Base-by-base conservation (phyloP, 1,140 invertebrate genomes). In the Bombus superbus region DNA sequence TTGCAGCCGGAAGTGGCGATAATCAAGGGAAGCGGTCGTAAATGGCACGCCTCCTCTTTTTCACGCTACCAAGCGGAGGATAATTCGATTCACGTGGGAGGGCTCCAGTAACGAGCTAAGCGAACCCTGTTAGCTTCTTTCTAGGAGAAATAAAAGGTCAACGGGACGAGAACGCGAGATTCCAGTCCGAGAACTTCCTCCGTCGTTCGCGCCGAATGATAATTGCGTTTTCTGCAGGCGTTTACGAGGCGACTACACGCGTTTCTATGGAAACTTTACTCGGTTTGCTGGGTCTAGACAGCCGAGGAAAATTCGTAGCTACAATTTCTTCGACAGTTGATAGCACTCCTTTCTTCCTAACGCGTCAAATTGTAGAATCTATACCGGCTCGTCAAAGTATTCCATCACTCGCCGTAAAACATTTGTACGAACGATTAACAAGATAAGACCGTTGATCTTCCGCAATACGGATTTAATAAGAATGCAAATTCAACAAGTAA, bases 81-180 rank as follows among this genome's bases (percentile, higher is more conserved):
- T 90, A 90, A 90, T 89, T 90, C 78, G 77, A 90, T 89, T 88
- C 75, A 59, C 86, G 73, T 81, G 80, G 73, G 73, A 83, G 80
- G 59, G 62, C 75, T n/a, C 44, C 59, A 72, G 57, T 76, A 85
- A 74, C 88, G 76, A 75, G 82, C 15, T 79, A 57, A 81, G 77
- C 74, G 71, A 88, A 82, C 64, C 59, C 57, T 68, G 40, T 64
- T 85, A 80, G 66, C 57, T 40, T 68, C 11, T 22, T 35, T 32
- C 57, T 62, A 64, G 66, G 44, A 68, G 59, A 91, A 91, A 90
- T 88, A 90, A 91, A 91, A 91, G 85, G 73, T 78, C 25, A 74
- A 80, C 86, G 76, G 38, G 64, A 86, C 38, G 53, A 35, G 53
- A 42, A n/a, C 88, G 59, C 69, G 77, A 62, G 86, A 75, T 87